Base-by-base conservation (phyloP, 2,797 vertebrate species). In the Pangasius krempfi region DNA sequence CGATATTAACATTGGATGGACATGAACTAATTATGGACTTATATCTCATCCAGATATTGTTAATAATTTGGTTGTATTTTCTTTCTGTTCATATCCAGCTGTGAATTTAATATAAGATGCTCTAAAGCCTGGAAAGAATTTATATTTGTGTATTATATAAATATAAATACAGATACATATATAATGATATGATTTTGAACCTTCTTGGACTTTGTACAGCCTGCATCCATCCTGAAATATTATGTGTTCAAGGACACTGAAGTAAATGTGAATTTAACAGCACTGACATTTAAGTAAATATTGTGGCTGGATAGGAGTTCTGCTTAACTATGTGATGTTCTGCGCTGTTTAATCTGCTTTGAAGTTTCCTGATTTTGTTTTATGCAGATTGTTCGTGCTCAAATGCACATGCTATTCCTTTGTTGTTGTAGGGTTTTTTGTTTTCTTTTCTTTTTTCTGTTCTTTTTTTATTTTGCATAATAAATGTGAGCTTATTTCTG, bases 81-180 rank as follows among this genome's bases (percentile, higher is more conserved):
- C 85, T 92, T 81, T 82, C 64, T 85, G 80, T 90, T 90, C 86
- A 94, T 93, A 93, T 54, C 80, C 93, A 93, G 93, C 89, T 92
- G 90, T 94, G 88, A 92, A 92, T 90, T 92, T 93, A 90, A 93
- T 93, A 92, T 93, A 90, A 92, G 92, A 93, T 93, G 94, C 93
- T 92, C 93, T 94, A 91, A 94, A 93, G 93, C 89, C 91, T 88
- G 91, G 92, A 92, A 93, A 93, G 91, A 94, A 93, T 95, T 93
- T 95, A 94, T 95, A 95, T 96, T 95, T 96, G 94, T 96, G 94
- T 95, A 94, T 89, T 89, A 93, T 91, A 90, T 91, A 81, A 92
- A 91, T 86, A 90, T 91, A 89, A 89, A 89, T 90, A 92, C 88
- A 92, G 89, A 89, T 89, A 89, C 87, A 90, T 88, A 91, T 89